phyloP scores from a whole-genome alignment of 2,888 invertebrate species.

The Meiosimyza platycephala region DNA sequence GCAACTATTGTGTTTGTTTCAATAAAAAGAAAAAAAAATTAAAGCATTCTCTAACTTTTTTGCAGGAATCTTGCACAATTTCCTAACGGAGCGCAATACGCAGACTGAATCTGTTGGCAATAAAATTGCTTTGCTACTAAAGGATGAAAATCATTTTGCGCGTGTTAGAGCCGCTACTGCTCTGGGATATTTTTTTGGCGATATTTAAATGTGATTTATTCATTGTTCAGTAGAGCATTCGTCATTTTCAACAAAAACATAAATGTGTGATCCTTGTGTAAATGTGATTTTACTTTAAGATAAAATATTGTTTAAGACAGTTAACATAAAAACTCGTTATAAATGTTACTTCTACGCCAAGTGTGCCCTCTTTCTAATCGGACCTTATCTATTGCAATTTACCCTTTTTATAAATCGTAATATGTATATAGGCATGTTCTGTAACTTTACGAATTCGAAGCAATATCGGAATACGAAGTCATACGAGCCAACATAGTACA shows the following conservation, averaged over 20 bases:
- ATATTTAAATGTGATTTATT: constrained; percentile 51
- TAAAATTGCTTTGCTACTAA: constrained; percentile 63
- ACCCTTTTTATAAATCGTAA: too few relatives aligned
- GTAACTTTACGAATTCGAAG: too few relatives aligned
- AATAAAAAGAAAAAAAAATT: neutral
- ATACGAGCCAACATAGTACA: too few relatives aligned
- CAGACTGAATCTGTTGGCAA: constrained; percentile 64
- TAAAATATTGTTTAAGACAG: constrained; percentile 18
- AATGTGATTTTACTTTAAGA: constrained; percentile 40
- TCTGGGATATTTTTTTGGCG: constrained; percentile 65
- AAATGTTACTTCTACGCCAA: constrained; percentile 18
- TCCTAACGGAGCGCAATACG: constrained; percentile 58
- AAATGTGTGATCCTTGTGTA: constrained; percentile 34
- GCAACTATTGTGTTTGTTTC: neutral
- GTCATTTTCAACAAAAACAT: neutral
- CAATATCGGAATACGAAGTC: too few relatives aligned
- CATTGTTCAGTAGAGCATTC: too few relatives aligned
- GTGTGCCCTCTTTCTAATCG: constrained; percentile 11
- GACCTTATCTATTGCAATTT: neutral
- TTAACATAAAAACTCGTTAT: constrained; percentile 6
- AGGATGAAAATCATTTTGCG: constrained; percentile 64
- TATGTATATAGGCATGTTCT: neutral
- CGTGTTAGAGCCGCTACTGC: constrained; percentile 65
- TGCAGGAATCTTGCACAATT: constrained; percentile 64
- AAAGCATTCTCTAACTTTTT: neutral